Evolutionary conservation across 2,113 vertebrate genomes (phyloP).

Genomic region (Ammodytes marinus): DNA sequence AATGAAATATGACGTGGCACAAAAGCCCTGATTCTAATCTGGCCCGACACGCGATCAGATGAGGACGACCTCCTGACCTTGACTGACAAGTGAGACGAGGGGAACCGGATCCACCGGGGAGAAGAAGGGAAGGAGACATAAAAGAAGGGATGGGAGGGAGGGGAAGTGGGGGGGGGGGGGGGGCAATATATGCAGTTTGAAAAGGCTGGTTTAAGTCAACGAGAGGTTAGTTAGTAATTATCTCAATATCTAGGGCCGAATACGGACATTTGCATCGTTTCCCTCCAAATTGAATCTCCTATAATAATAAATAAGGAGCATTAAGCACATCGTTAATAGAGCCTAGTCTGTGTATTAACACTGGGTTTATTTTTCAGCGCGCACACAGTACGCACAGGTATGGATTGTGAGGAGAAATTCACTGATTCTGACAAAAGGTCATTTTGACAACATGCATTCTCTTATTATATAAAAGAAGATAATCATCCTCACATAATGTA

Average conservation of each 20-base stretch:
- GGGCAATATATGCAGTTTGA: slow-evolving; percentile 54
- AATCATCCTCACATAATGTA: too few species aligned
- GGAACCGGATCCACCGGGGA: slow-evolving; percentile 76
- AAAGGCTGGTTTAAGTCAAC: slow-evolving; percentile 57
- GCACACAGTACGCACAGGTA: too few species aligned
- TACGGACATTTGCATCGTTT: slow-evolving; percentile 48
- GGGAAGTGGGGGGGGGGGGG: slow-evolving; percentile 44
- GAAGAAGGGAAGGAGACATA: slow-evolving; percentile 58
- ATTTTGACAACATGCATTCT: too few species aligned
- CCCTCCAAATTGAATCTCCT: slow-evolving; percentile 24
- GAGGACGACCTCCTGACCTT: slow-evolving; percentile 85
- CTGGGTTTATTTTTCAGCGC: too few species aligned
- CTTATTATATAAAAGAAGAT: too few species aligned
- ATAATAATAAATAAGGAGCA: slow-evolving; percentile 26
- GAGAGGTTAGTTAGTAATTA: slow-evolving; percentile 70
- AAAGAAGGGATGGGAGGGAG: slow-evolving; percentile 52
- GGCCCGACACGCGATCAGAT: slow-evolving; percentile 88
- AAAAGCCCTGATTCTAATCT: slow-evolving; percentile 88
- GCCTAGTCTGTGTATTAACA: too few species aligned
- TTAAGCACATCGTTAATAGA: not conserved
- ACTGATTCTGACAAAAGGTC: too few species aligned
- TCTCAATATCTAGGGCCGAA: slow-evolving; percentile 46
- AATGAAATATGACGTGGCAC: slow-evolving; percentile 90
- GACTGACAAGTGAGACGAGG: slow-evolving; percentile 86
- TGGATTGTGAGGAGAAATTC: too few species aligned